Evolutionary conservation across 2,888 invertebrate genomes (phyloP), one percentile per base, ranked within the genome.

Genomic region (Mythimna lalbum): DNA sequence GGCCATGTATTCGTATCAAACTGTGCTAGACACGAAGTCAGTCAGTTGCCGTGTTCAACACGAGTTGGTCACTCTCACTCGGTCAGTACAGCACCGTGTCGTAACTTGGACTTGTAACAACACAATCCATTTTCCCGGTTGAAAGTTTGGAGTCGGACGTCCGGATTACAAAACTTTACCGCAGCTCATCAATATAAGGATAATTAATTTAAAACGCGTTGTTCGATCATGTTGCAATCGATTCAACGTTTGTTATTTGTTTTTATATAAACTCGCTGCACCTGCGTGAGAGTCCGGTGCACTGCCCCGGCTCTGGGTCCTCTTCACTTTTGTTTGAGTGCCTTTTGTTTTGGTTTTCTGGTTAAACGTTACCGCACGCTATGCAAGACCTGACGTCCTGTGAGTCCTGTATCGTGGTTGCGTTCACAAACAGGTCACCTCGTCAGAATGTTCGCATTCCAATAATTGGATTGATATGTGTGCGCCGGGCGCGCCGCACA

Each of bases 91-190:
- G 66, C 47, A 27, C n/a, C 7, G 60, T 73, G 60, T 36, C 39
- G 63, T 39, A 52, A 69, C 63, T 23, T n/a, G n/a, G n/a, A 21
- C 2, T 60, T 9, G 14, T 47, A n/a, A 39, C 12, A 55, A 49
- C 47, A 43, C 47, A 55, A 47, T 61, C 4, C 3, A 12, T 56
- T 23, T 12, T n/a, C 12, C 17, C 60, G 52, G 47, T 14, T 14
- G n/a, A n/a, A 1, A 21, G 53, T 65, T 53, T 53, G 60, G 31
- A 56, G 12, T 39, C 47, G 66, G 63, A 72, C 5, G 21, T 76
- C 78, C 76, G 52, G 78, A 63, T 72, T 77, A n/a, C 47, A 53
- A 27, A 21, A 53, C 27, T 64, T 23, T 0, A 23, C 33, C 23
- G 50, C 50, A 50, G 27, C 10, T 43, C 56, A 31, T 57, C 23